Evolutionary conservation across 1,140 invertebrate species (phyloP), one percentile per base, ranked within the genome.

Genomic region (Papilio dardanus): DNA sequence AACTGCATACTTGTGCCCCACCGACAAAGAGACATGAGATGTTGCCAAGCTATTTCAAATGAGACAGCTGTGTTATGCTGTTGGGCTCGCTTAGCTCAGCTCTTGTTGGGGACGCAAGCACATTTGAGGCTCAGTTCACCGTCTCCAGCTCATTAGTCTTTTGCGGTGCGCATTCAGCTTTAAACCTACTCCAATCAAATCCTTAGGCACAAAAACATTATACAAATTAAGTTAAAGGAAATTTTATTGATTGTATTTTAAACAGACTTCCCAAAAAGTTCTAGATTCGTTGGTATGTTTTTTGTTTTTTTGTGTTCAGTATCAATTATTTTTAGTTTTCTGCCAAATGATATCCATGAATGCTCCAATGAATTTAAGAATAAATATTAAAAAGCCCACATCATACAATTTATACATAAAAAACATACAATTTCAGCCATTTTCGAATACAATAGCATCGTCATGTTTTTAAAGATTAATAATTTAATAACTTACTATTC

Each of bases 401-500:
- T 40, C 8, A 71, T 37, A 71, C 19, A 71, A 71, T 30, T 46
- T 46, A 42, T 71, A 62, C 10, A 14, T 3, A 16, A 28, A 62
- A 12, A 30, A 28, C 12, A 62, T 62, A 28, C 12, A 62, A 30
- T 62, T 62, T 62, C 54, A 1, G 21, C 24, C 12, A 62, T 62
- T 28, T 62, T 12, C 24, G 3, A 62, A 62, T 12, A 62, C 12
- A 62, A 46, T 30, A 28, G 54, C 54, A 62, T 62, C 54, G 24
- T 62, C 54, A 62, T 4, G 2, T 28, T 62, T n/a, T 62, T 30
- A 5, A 30, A 62, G 1, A 62, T 30, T 14, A 54, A 46, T 37
- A 37, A n/a, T 71, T 46, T 46, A 71, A 42, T 42, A 40, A 71
- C 21, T 37, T 40, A 71, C 40, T 46, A 30, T 46, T 14, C 40